phyloP scores from a whole-genome alignment of 1,140 invertebrate genomes.

The Rhyacophila brunnea region DNA sequence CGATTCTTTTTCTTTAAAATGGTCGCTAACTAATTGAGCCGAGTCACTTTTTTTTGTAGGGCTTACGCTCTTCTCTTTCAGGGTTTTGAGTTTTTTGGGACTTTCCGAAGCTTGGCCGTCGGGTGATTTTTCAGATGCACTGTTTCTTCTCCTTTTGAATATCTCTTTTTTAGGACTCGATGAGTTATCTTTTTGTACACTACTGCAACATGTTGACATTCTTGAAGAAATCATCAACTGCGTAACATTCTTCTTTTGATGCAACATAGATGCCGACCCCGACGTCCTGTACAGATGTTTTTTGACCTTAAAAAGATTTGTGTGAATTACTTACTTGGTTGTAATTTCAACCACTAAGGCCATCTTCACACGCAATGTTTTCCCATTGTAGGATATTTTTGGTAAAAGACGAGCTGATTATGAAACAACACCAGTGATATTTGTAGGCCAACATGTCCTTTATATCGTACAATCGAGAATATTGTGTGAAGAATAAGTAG shows the following conservation, averaged over 20 bases:
- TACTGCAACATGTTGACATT: constrained; percentile 8
- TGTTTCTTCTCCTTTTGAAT: constrained; percentile 27
- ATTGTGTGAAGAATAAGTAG: too few relatives aligned
- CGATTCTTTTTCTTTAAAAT: constrained; percentile 8
- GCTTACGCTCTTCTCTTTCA: constrained; percentile 17
- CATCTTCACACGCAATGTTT: too few relatives aligned
- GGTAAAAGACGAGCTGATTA: too few relatives aligned
- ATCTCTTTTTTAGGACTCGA: too few relatives aligned
- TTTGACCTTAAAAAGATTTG: background rate
- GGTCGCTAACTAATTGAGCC: constrained; percentile 7
- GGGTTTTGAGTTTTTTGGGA: constrained; percentile 23
- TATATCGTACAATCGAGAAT: too few relatives aligned
- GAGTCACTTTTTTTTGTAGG: constrained; percentile 16
- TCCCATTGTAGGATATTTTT: too few relatives aligned
- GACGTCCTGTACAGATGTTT: background rate
- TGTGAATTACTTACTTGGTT: too few relatives aligned
- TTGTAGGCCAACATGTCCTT: too few relatives aligned
- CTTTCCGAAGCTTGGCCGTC: constrained; percentile 5
- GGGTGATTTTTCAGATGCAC: constrained; percentile 19
- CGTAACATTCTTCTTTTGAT: background rate
- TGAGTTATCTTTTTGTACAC: constrained; percentile 7
- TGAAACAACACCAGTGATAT: too few relatives aligned
- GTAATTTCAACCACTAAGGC: too few relatives aligned
- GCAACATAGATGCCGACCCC: background rate
- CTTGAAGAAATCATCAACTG: constrained; percentile 4